Percentiles rank a stretch among this genome's conserved stretches.
Evolutionary conservation across 2,888 invertebrate species (phyloP).

Genomic region (Geophilus truncorum): DNA sequence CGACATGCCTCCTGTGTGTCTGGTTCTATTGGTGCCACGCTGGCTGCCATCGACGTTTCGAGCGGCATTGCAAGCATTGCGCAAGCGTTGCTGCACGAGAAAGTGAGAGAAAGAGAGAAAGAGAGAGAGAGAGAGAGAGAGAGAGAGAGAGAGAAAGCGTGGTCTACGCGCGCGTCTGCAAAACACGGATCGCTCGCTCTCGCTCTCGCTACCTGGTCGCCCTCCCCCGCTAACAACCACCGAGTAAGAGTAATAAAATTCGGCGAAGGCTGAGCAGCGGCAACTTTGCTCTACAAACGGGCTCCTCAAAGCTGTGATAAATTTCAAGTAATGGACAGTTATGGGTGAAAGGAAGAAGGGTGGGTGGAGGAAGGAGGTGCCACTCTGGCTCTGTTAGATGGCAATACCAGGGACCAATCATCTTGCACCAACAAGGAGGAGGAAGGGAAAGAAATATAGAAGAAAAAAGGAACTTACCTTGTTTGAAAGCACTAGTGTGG

Average conservation of each 20-base stretch:
- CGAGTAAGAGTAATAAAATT: slow-evolving; percentile 29
- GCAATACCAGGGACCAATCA: background rate
- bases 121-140: too few species aligned
- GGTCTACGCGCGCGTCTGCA: background rate
- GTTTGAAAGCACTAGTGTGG: background rate
- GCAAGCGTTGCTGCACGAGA: background rate
- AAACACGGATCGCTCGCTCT: background rate
- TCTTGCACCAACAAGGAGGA: background rate
- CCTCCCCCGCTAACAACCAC: slow-evolving; percentile 12
- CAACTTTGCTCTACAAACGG: slow-evolving; percentile 27
- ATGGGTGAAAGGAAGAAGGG: slow-evolving; percentile 1
- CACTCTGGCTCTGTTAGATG: background rate
- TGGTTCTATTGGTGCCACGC: slow-evolving; percentile 23
- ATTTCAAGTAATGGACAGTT: slow-evolving; percentile 31
- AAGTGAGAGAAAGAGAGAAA: too few species aligned
- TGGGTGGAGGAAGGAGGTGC: background rate
- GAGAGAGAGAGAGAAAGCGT: too few species aligned
- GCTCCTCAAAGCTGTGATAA: slow-evolving; percentile 31
- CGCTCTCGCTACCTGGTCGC: background rate
- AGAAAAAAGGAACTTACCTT: background rate
- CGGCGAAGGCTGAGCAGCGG: slow-evolving; percentile 28
- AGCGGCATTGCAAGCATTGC: background rate
- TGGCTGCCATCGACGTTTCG: slow-evolving; percentile 25
- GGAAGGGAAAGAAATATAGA: background rate
- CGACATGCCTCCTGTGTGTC: background rate